Evolutionary conservation across 2,113 vertebrate species (phyloP).

Genomic region (Gavialis gangeticus): DNA sequence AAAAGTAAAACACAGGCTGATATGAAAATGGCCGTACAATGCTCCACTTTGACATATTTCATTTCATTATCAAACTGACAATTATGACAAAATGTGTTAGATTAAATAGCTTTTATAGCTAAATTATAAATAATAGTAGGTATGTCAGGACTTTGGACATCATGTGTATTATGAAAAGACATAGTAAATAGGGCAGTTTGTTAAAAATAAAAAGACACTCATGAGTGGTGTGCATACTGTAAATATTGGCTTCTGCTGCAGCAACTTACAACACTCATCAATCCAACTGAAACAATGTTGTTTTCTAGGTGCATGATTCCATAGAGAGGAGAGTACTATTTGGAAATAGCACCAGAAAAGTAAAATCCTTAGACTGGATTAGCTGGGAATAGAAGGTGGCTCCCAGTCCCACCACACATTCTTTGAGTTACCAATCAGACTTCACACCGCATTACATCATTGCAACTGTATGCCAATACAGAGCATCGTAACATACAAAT

Average conservation of each 20-base stretch:
- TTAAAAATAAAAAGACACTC: neutral
- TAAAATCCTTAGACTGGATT: constrained; percentile 11
- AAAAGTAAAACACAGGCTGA: neutral
- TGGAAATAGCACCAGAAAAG: neutral
- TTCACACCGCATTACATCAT: neutral
- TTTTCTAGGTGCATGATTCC: neutral
- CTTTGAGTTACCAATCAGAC: neutral
- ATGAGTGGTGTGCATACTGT: neutral
- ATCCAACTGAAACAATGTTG: constrained; percentile 5
- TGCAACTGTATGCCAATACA: neutral
- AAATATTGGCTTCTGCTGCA: neutral
- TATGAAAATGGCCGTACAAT: neutral
- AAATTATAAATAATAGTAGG: neutral
- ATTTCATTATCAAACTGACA: neutral
- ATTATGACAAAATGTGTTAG: neutral
- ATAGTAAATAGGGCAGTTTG: neutral
- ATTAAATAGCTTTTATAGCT: neutral
- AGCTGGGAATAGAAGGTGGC: neutral
- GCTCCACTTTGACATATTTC: too few relatives aligned
- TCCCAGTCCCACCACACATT: neutral
- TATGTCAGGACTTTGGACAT: neutral
- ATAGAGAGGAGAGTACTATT: constrained; percentile 20
- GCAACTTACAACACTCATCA: neutral
- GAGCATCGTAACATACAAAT: neutral
- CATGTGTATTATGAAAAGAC: neutral